Evolutionary conservation across 53 echinoderm and acorn worm genomes (phyloP).

Genomic region (Paelopatides confundens): DNA sequence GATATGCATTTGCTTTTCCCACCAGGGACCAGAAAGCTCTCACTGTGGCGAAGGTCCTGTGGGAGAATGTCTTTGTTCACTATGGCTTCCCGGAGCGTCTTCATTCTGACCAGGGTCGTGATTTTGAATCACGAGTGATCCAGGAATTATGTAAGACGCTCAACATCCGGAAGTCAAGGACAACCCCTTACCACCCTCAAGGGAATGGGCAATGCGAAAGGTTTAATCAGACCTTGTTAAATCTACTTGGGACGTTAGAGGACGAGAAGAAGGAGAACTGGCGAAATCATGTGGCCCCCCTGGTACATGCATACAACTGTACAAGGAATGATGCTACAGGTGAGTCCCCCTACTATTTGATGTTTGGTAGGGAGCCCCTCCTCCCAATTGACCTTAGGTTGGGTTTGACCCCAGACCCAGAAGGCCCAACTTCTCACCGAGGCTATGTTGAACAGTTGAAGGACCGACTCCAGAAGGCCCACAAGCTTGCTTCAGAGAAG

Average conservation of each 20-base stretch:
- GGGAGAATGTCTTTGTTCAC: slow-evolving; percentile 38
- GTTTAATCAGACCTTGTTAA: too few species aligned
- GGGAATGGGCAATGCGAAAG: too few species aligned
- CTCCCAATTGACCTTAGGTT: slow-evolving; percentile 60
- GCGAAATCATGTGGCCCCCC: slow-evolving; percentile 58
- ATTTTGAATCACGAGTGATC: too few species aligned
- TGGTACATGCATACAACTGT: too few species aligned
- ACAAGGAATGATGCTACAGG: slow-evolving; percentile 35
- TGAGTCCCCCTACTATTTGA: slow-evolving; percentile 54
- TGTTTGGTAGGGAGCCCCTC: too few species aligned
- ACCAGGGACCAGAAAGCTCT: slow-evolving; percentile 51
- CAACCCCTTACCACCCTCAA: too few species aligned
- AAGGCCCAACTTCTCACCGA: background rate
- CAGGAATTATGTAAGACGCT: too few species aligned
- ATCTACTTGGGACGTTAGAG: slow-evolving; percentile 64
- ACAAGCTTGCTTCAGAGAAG: slow-evolving; percentile 56
- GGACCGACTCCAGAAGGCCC: too few species aligned
- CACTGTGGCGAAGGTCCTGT: too few species aligned
- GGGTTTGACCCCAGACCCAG: slow-evolving; percentile 35
- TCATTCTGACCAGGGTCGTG: too few species aligned
- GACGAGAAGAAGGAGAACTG: slow-evolving; percentile 61
- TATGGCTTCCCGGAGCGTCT: too few species aligned
- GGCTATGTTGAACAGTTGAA: slow-evolving; percentile 40
- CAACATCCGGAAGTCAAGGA: too few species aligned
- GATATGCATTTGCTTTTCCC: slow-evolving; percentile 43